Evolutionary conservation across 2,888 invertebrate genomes (phyloP), one percentile per base, ranked within the genome.

Genomic region (Troides helena): DNA sequence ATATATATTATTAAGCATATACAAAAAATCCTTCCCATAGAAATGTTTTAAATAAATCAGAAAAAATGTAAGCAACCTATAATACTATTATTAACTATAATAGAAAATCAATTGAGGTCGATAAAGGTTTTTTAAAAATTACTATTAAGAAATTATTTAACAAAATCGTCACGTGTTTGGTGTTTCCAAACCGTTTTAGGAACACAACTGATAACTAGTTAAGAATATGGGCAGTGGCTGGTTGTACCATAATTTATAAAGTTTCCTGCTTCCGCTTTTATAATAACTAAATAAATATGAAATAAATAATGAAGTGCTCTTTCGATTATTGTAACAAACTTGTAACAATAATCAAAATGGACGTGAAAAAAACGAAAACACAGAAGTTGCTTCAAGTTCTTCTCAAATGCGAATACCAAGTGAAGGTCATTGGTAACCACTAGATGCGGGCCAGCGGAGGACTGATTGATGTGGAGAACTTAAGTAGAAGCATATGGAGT

Each of bases 1-100:
- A 69, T 50, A 65, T 57, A 65, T 69, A 68, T 17, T 1, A 21
- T 63, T 63, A 63, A 7, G 3, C 4, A 39, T 50, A 64, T 60
- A 58, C 23, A 59, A 59, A 50, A 58, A 50, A 7, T 53, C 18
- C 14, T 5, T 50, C 17, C 50, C 50, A 50, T 17, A 50, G 14
- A 50, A 68, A 59, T 65, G 61, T 69, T 14, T 46, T 57, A 56
- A 63, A 43, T 60, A 68, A 59, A 69, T 65, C 65, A 65, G 39
- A 66, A 60, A 68, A 50, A 18, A 36, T 58, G 59, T 59, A 64
- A 68, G 68, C 68, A 68, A 64, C 68, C 68, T 60, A 43, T n/a
- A 60, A 36, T 57, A 65, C 30, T 36, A 56, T 14, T 61, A 53
- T 62, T 67, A 21, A 56, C 36, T 56, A 50, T 17, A 14, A 17